Conservation (phyloP, 2,888 invertebrate species). For the Heliconius erato region DNA sequence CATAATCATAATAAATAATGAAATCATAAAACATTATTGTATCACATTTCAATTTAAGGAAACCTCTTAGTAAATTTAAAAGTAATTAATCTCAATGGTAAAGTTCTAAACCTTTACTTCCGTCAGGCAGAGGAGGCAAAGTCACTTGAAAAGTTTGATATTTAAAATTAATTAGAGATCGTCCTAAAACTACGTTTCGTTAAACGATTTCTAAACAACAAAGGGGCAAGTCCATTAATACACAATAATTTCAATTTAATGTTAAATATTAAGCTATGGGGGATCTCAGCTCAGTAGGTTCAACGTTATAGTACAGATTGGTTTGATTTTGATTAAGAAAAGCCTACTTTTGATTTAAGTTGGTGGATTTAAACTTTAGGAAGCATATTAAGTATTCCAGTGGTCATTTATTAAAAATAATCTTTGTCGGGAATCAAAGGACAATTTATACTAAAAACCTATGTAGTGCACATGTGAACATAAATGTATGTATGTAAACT, state of each 20-base stretch:
- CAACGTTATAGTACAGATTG: not conserved
- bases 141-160: constrained; percentile 29
- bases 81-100: constrained; percentile 23
- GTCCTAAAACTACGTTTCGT: constrained; percentile 18
- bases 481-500: too few relatives aligned
- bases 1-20: too few relatives aligned
- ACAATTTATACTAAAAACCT: not conserved
- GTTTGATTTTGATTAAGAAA: not conserved
- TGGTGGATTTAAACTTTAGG: not conserved
- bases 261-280: constrained; percentile 1
- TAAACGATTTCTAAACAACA: constrained; percentile 37
- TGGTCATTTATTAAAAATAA: too few relatives aligned
- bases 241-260: constrained; percentile 5
- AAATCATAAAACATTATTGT: not conserved
- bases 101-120: constrained; percentile 24
- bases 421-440: too few relatives aligned
- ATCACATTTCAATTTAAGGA: not conserved
- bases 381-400: too few relatives aligned
- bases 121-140: not conserved
- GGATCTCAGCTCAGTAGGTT: not conserved
- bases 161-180: constrained; percentile 35
- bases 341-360: not conserved
- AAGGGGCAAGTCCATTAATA: constrained; percentile 9
- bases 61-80: constrained; percentile 4
- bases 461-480: too few relatives aligned